Conservation (phyloP, 2,797 vertebrate genomes). For the Taeniopygia guttata region DNA sequence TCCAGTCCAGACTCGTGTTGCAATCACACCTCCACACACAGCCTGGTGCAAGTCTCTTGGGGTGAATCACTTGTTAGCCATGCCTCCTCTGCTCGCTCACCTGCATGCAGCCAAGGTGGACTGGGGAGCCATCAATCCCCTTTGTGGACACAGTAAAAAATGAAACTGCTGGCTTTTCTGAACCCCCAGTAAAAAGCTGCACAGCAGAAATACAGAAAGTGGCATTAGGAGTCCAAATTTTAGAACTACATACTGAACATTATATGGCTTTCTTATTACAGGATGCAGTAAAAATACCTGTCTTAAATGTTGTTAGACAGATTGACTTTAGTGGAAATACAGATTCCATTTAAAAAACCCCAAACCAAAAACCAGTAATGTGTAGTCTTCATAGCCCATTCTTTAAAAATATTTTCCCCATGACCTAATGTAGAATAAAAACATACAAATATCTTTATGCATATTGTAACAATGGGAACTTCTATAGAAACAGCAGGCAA, state of each 20-base stretch:
- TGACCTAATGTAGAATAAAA: neutral
- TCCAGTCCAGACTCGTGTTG: neutral
- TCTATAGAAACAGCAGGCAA: neutral
- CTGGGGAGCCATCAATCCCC: neutral
- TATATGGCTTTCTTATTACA: neutral
- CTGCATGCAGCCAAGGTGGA: no score
- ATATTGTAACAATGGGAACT: neutral
- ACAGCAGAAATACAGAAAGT: neutral
- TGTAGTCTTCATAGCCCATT: neutral
- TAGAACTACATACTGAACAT: neutral
- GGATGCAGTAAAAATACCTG: neutral
- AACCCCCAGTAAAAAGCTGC: rapidly evolving
- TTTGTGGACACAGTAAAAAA: neutral
- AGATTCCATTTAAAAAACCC: neutral
- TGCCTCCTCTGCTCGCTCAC: neutral
- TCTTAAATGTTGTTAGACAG: neutral
- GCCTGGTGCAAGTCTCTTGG: rapidly evolving
- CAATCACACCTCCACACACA: neutral
- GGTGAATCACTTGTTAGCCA: rapidly evolving
- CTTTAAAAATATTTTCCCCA: neutral
- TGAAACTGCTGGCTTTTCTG: neutral
- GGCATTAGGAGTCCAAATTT: neutral
- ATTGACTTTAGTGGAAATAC: neutral
- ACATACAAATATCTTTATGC: neutral
- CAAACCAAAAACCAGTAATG: neutral